These are phyloP conservation scores for Pelecanoides urinatrix DNA, from an alignment of 2,113 vertebrate genomes.

Conservation along the genomic window DNA sequence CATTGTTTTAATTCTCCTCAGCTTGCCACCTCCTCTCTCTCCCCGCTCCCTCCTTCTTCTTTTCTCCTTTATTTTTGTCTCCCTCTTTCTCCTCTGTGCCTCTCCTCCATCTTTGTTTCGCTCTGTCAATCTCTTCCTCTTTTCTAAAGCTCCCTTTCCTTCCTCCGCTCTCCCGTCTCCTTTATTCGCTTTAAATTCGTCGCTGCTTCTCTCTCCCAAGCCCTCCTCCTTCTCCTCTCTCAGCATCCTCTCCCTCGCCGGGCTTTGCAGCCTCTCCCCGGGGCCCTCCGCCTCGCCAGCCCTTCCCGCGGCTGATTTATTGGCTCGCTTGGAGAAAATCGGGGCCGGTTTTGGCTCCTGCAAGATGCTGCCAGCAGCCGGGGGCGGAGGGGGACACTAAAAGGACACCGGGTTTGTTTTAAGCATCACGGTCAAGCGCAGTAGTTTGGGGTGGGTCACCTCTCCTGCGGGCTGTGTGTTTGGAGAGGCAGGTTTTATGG, in stretches of 20 bases:
- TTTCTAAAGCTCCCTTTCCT: neutral
- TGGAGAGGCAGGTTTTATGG: neutral
- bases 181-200: neutral
- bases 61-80: neutral
- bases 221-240: neutral
- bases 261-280: neutral
- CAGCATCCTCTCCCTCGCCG: neutral
- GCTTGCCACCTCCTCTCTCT: neutral
- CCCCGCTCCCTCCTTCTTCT: neutral
- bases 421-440: neutral
- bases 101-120: constrained; percentile 31
- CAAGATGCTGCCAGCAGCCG: neutral
- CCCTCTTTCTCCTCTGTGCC: neutral
- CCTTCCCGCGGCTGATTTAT: constrained; percentile 34
- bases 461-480: neutral
- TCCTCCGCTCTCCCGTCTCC: neutral
- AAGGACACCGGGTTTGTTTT: neutral
- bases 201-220: neutral
- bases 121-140: constrained; percentile 25
- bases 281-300: neutral
- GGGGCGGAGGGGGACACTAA: neutral
- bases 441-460: neutral
- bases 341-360: neutral
- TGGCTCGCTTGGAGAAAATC: neutral
- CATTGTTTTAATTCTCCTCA: constrained; percentile 6